Conservation (phyloP, 2,888 invertebrate genomes). For the Eurytoma californica region DNA sequence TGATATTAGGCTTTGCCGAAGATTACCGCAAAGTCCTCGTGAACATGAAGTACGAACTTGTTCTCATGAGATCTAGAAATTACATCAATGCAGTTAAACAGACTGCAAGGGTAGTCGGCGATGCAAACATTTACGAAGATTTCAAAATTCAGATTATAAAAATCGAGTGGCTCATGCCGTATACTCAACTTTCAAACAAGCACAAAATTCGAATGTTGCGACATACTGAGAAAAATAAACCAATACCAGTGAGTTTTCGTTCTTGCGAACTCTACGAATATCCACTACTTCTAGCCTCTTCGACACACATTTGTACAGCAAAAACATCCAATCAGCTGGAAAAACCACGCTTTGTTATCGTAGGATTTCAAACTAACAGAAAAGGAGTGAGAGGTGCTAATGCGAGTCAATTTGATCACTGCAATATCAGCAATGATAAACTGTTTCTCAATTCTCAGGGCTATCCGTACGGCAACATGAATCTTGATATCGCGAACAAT, state of each 20-base stretch:
- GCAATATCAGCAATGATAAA: no score
- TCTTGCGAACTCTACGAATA: conserved; percentile 70
- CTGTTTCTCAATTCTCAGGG: no score
- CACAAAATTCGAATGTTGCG: neutral
- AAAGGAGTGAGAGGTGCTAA: no score
- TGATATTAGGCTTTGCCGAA: conserved; percentile 1
- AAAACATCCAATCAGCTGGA: no score
- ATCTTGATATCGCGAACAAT: no score
- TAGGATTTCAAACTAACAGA: neutral
- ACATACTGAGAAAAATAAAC: neutral
- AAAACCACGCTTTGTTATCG: conserved; percentile 41
- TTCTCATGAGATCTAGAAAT: neutral
- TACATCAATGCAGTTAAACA: neutral
- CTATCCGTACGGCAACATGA: no score
- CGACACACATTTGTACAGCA: conserved; percentile 63
- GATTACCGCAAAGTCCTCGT: neutral
- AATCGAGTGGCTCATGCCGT: neutral
- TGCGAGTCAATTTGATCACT: no score
- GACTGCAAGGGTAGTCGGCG: no score
- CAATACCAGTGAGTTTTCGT: conserved; percentile 58
- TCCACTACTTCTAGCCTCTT: conserved; percentile 65
- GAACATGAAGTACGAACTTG: neutral
- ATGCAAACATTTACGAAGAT: neutral
- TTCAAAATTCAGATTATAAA: neutral
- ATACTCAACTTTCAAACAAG: neutral